A percentile compares a stretch with the other conserved stretches of the same genome.
Conservation (phyloP, 2,888 invertebrate species). For the Drosophila monieri region DNA sequence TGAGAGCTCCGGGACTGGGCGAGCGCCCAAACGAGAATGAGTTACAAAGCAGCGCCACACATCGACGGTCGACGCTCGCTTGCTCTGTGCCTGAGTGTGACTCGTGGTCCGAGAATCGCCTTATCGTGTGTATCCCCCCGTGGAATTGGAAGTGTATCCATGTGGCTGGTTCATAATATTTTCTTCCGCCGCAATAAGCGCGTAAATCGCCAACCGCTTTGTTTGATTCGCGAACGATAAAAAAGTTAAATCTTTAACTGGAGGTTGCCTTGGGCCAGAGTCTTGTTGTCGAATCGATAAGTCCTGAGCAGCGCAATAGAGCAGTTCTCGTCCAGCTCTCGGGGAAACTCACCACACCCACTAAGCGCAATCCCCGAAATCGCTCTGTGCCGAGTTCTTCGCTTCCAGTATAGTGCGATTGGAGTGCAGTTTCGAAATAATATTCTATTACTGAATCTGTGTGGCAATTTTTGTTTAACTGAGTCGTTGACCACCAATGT, state of each 20-base stretch:
- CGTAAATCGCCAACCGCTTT: constrained; percentile 1
- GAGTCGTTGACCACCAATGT: constrained; percentile 6
- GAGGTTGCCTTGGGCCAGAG: background rate
- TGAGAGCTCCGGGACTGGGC: constrained; percentile 30
- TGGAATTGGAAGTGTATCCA: constrained; percentile 10
- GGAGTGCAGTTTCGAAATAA: constrained; percentile 36
- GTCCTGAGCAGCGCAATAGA: constrained; percentile 39
- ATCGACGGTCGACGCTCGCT: constrained; percentile 59
- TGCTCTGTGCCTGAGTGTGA: constrained; percentile 5
- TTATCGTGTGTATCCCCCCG: constrained; percentile 36
- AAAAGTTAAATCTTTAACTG: background rate
- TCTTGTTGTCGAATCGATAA: constrained; percentile 64
- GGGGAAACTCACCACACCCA: constrained; percentile 61
- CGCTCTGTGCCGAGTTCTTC: constrained; percentile 22
- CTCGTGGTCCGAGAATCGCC: constrained; percentile 43
- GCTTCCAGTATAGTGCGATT: constrained; percentile 36
- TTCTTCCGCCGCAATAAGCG: background rate
- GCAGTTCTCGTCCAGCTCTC: constrained; percentile 30
- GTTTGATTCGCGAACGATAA: constrained; percentile 18
- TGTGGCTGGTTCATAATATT: background rate
- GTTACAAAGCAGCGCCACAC: constrained; percentile 71
- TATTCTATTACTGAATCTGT: constrained; percentile 38
- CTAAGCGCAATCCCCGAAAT: constrained; percentile 12
- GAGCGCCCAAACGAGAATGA: constrained; percentile 59
- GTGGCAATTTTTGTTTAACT: constrained; percentile 46